A percentile compares a stretch with the other conserved stretches of the same genome.
phyloP scores from a whole-genome alignment of 2,888 invertebrate species.

The Bellardia pandia region DNA sequence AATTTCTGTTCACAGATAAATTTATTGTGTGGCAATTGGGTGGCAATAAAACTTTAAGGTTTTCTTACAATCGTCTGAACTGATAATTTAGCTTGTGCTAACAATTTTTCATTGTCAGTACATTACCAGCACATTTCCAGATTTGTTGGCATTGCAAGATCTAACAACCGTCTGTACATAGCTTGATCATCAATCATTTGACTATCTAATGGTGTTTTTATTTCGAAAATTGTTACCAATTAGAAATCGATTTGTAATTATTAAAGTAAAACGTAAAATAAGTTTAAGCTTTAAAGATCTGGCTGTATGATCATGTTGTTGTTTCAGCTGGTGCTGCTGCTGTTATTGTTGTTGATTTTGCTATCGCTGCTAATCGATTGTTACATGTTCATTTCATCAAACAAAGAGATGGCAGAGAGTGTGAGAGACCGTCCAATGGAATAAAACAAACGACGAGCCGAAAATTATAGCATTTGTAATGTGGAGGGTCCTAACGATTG shows the following conservation, averaged over 20 bases:
- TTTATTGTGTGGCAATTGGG: too few relatives aligned
- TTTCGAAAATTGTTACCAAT: too few relatives aligned
- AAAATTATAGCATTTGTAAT: conserved; percentile 35
- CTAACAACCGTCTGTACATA: too few relatives aligned
- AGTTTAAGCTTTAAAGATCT: conserved; percentile 6
- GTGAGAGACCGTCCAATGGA: background rate
- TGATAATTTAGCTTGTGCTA: too few relatives aligned
- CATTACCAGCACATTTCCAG: too few relatives aligned
- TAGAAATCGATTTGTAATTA: background rate
- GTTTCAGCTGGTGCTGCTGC: background rate
- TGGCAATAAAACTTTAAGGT: too few relatives aligned
- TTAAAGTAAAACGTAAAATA: background rate
- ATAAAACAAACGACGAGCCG: background rate
- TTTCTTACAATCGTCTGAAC: too few relatives aligned
- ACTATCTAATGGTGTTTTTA: too few relatives aligned
- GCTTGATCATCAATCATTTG: too few relatives aligned
- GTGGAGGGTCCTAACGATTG: background rate
- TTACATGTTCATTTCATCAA: conserved; percentile 34
- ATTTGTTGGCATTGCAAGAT: too few relatives aligned
- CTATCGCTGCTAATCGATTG: conserved; percentile 37
- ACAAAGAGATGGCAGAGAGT: conserved; percentile 14
- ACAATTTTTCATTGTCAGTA: too few relatives aligned
- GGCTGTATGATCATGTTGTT: background rate
- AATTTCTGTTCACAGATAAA: too few relatives aligned
- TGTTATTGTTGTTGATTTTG: conserved; percentile 8